A percentile compares a stretch with the other conserved stretches of the same genome.
Evolutionary conservation across 2,888 invertebrate species (phyloP).

Genomic region (Plagodis pulveraria): DNA sequence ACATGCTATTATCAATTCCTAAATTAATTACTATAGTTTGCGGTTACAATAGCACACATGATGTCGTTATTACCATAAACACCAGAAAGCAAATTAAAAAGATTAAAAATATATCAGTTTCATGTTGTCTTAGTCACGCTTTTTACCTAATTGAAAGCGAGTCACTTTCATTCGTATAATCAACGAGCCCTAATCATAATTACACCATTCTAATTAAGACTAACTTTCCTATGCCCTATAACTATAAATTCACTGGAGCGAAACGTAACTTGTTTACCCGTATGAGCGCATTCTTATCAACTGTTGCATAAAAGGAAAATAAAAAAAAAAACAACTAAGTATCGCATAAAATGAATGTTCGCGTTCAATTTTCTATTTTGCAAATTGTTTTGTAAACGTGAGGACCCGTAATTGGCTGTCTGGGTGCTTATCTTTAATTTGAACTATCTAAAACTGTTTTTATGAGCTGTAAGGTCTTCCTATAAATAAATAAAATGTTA

Average conservation of each 20-base stretch:
- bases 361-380: no score
- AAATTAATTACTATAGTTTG: no score
- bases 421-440: no score
- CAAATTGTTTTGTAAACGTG: no score
- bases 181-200: conserved; percentile 36
- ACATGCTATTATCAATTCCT: no score
- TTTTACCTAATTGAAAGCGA: conserved; percentile 35
- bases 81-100: conserved; percentile 2
- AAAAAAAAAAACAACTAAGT: no score
- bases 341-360: no score
- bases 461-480: no score
- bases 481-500: no score
- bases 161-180: conserved; percentile 33
- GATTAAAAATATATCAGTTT: conserved; percentile 9
- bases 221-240: conserved; percentile 20
- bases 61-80: not conserved
- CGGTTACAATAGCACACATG: not conserved
- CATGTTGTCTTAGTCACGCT: conserved; percentile 22
- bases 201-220: conserved; percentile 9
- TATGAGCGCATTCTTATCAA: conserved; percentile 5
- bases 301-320: not conserved
- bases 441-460: no score
- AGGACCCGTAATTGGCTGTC: no score
- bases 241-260: conserved; percentile 33
- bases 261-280: conserved; percentile 29